These are phyloP conservation scores for Caenorhabditis drosophilae DNA, from an alignment of 2,888 invertebrate species.

Conservation along the genomic window DNA sequence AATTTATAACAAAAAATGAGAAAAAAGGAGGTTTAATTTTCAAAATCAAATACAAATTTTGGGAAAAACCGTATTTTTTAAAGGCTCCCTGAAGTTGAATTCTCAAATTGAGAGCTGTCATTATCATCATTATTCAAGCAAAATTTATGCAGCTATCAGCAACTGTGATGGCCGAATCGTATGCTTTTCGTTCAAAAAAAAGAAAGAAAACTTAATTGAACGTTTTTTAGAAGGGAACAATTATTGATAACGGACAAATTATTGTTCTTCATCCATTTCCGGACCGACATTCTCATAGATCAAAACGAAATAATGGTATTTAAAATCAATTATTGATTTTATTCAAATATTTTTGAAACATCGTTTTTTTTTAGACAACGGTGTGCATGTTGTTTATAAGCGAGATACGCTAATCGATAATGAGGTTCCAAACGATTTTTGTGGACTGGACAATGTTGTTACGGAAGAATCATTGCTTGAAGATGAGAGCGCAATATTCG, in stretches of 20 bases:
- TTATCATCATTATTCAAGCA: slow-evolving; percentile 59
- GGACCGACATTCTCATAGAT: slow-evolving; percentile 58
- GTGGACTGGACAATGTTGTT: slow-evolving; percentile 65
- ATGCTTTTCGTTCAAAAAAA: too few relatives aligned
- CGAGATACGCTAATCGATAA: slow-evolving; percentile 43
- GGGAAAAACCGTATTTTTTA: neutral
- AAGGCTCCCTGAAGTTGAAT: slow-evolving; percentile 35
- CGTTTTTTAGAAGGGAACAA: slow-evolving; percentile 65
- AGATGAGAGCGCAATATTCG: slow-evolving; percentile 66
- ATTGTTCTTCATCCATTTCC: slow-evolving; percentile 67
- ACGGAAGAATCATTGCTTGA: slow-evolving; percentile 65
- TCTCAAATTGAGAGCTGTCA: slow-evolving; percentile 57
- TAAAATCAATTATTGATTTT: too few relatives aligned
- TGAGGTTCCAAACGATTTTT: slow-evolving; percentile 58
- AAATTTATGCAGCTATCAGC: slow-evolving; percentile 62
- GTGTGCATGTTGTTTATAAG: slow-evolving; percentile 66
- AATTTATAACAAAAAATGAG: slow-evolving; percentile 50
- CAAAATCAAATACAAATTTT: neutral
- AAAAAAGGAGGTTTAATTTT: slow-evolving; percentile 46
- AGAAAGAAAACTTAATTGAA: slow-evolving; percentile 4
- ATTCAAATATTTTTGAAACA: neutral
- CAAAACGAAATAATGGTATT: slow-evolving; percentile 46
- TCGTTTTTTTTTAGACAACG: slow-evolving; percentile 30
- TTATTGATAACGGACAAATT: slow-evolving; percentile 56
- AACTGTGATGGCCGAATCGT: slow-evolving; percentile 66